Percentiles rank a stretch among this genome's conserved stretches.
These are phyloP conservation scores for Papilio polyxenes DNA, from an alignment of 1,140 invertebrate species.

Conservation along the genomic window DNA sequence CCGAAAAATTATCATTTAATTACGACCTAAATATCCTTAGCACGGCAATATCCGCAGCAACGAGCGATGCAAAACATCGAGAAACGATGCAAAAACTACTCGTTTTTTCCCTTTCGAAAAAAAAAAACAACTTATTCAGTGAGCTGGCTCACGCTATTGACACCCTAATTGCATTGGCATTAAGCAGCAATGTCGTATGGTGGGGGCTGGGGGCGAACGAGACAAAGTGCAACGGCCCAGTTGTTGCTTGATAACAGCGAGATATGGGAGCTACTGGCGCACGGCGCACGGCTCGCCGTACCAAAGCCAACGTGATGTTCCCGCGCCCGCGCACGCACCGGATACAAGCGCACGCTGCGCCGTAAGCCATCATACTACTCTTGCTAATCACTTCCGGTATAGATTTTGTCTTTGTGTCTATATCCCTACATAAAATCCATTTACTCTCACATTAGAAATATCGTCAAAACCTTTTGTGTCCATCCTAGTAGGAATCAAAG, in stretches of 20 bases:
- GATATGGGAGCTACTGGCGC: conserved; percentile 39
- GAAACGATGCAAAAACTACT: conserved; percentile 28
- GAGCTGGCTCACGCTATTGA: neutral
- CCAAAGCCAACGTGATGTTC: neutral
- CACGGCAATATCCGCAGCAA: neutral
- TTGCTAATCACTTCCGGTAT: conserved; percentile 4
- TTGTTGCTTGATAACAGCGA: conserved; percentile 49
- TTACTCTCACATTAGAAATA: neutral
- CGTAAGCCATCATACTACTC: neutral
- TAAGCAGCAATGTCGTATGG: conserved; percentile 2
- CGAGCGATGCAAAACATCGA: conserved; percentile 27
- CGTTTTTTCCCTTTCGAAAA: conserved; percentile 32
- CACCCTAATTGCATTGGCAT: neutral
- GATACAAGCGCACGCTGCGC: neutral
- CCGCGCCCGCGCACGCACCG: neutral
- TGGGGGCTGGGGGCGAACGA: conserved; percentile 34
- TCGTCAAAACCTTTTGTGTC: neutral
- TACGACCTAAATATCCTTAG: conserved; percentile 23
- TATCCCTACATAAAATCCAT: neutral
- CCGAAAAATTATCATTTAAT: conserved; percentile 32
- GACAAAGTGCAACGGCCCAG: conserved; percentile 54
- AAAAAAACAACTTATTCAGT: conserved; percentile 7
- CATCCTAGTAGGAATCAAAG: neutral
- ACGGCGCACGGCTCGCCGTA: neutral
- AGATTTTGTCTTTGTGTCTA: neutral